Evolutionary conservation across 1,140 invertebrate genomes (phyloP), one percentile per base, ranked within the genome.

Genomic region (Sminthurinus signatus): DNA sequence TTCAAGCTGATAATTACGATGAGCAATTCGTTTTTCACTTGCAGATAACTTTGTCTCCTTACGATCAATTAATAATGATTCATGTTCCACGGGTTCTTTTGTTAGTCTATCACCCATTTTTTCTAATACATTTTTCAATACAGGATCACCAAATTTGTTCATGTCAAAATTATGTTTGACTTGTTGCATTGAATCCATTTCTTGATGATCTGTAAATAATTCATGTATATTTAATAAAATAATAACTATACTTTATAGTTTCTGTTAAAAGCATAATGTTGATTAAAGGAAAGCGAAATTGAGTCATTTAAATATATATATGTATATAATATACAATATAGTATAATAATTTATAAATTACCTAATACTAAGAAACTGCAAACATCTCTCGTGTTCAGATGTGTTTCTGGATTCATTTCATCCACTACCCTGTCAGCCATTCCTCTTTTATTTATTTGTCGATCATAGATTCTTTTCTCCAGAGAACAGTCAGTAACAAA

Each of bases 381-480:
- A 15, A 98, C 89, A 74, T 98, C 94, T 78, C 93, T 95, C 73
- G 90, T 85, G 0, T 90, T 93, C 3, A 98, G 82, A 75, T 96
- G 92, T 15, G 93, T 91, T 74, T 98, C 93, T 0, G 96, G 93
- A 78, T 98, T 96, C 70, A 94, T 88, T 76, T 99, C 95, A 79
- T 99, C 96, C 0, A 99, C 92, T 2, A 99, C 93, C 25, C 96
- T 82, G 78, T 98, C 93, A 0, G 94, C 88, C 88, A 98, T 97
- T 50, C 88, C 89, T 78, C 98, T 92, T 74, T 99, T 99, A 73
- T 93, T 95, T 52, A 99, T 92, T 78, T 99, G 96, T 60, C 96
- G 78, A 75, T 99, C 95, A 75, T 98, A 99, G 67, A 99, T 98
- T 75, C 95, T 94, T 75, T 93, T 93, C 75, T 99, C 96, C 52